Evolutionary conservation across 2,113 vertebrate species (phyloP).

Genomic region (Nannospalax galili): DNA sequence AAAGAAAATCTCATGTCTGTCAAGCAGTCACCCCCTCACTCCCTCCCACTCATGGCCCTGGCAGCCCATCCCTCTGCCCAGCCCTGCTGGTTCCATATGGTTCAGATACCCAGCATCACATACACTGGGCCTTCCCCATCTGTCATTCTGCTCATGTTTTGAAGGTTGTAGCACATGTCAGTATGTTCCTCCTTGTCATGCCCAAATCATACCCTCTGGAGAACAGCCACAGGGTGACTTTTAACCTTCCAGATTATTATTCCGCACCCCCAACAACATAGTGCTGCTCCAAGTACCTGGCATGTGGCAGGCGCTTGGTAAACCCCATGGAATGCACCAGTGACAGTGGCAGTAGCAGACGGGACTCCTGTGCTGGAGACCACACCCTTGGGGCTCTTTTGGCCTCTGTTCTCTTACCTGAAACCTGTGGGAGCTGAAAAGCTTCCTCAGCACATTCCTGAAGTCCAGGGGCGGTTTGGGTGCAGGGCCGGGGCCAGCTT

Average conservation of each 20-base stretch:
- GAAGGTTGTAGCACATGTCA: rapidly evolving
- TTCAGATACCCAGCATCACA: neutral
- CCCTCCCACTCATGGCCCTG: neutral
- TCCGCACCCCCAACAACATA: rapidly evolving
- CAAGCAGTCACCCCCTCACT: rapidly evolving
- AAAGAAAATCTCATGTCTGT: neutral
- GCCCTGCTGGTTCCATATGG: rapidly evolving
- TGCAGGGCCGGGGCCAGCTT: rapidly evolving
- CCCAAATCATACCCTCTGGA: neutral
- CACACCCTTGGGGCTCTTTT: neutral
- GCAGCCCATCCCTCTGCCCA: neutral
- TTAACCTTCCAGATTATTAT: too few species aligned
- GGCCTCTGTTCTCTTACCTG: constrained; percentile 87
- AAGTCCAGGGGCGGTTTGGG: constrained; percentile 80
- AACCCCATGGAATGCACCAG: rapidly evolving
- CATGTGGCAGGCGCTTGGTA: rapidly evolving
- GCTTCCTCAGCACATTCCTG: constrained; percentile 87
- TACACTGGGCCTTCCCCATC: neutral
- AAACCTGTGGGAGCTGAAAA: constrained; percentile 91
- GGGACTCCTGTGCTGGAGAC: neutral
- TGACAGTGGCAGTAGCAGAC: neutral
- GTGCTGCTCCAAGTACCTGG: rapidly evolving
- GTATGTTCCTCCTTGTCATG: neutral
- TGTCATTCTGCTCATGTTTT: neutral
- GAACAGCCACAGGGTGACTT: neutral